phyloP scores from a whole-genome alignment of 2,113 vertebrate genomes.

The Phainopepla nitens region DNA sequence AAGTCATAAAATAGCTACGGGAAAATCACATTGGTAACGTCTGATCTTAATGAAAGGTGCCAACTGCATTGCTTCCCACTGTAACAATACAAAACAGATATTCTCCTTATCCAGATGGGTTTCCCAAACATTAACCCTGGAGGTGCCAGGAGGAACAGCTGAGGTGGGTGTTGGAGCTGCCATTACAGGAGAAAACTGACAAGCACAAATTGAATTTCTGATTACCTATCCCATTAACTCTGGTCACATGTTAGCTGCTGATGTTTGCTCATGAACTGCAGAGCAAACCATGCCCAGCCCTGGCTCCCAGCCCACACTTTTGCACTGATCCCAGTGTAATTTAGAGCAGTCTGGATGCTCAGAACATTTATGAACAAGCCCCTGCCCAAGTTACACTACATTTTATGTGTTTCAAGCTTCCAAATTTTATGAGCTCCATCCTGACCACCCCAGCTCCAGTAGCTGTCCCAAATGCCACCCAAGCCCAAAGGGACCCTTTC shows the following conservation, averaged over 20 bases:
- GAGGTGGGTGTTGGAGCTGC: not conserved
- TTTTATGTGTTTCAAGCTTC: not conserved
- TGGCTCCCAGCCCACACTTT: not conserved
- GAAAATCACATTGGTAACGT: not conserved
- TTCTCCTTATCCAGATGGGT: not conserved
- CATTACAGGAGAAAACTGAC: not conserved
- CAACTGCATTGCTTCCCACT: not conserved
- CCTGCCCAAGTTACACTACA: not conserved
- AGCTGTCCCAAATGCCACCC: not conserved
- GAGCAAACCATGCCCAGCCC: not conserved
- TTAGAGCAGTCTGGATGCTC: not conserved
- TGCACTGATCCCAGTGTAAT: not conserved
- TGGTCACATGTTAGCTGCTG: not conserved
- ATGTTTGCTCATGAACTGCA: not conserved
- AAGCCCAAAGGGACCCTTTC: not conserved
- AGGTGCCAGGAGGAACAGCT: not conserved
- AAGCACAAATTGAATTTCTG: not conserved
- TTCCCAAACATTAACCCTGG: not conserved
- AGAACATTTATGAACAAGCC: not conserved
- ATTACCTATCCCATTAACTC: not conserved
- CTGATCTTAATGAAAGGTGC: not conserved
- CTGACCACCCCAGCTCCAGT: rapidly evolving
- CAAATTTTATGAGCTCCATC: not conserved
- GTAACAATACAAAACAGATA: not conserved
- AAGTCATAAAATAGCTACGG: not conserved